Conservation (phyloP, 2,888 invertebrate genomes). For the Cryptocephalus primarius region DNA sequence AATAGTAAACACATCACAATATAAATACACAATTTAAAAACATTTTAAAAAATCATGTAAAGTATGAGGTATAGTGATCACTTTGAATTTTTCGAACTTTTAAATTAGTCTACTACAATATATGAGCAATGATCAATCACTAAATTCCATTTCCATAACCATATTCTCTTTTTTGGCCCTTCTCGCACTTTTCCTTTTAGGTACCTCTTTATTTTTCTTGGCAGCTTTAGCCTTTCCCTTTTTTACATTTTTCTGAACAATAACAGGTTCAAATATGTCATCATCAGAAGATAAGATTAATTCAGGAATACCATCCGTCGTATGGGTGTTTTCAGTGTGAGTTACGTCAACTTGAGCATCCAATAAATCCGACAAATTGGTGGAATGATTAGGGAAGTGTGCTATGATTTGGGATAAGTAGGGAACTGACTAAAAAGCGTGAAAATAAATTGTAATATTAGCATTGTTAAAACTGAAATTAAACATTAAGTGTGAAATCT, state of each 20-base stretch:
- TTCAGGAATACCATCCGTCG: no score
- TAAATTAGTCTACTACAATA: no score
- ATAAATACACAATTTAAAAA: no score
- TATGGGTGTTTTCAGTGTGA: no score
- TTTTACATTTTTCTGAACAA: slow-evolving; percentile 4
- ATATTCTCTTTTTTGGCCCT: slow-evolving; percentile 17
- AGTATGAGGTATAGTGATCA: no score
- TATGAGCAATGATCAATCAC: slow-evolving; percentile 16
- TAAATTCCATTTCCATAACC: slow-evolving; percentile 20
- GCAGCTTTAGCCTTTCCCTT: slow-evolving; percentile 19
- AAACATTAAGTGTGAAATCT: slow-evolving; percentile 21
- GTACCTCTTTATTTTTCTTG: slow-evolving; percentile 13
- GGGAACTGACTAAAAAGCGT: slow-evolving; percentile 22
- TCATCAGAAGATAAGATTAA: background rate
- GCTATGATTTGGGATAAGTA: slow-evolving; percentile 34
- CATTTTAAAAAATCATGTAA: no score
- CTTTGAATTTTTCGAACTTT: no score
- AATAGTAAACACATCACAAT: no score
- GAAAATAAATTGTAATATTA: slow-evolving; percentile 9
- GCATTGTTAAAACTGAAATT: no score
- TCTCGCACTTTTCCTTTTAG: slow-evolving; percentile 23
- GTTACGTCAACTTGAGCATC: no score
- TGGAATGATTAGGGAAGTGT: slow-evolving; percentile 18
- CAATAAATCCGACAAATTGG: slow-evolving; percentile 6
- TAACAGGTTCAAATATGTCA: slow-evolving; percentile 2